Evolutionary conservation across 1,140 invertebrate species (phyloP).

Genomic region (Pseudomyrmex flavicornis): DNA sequence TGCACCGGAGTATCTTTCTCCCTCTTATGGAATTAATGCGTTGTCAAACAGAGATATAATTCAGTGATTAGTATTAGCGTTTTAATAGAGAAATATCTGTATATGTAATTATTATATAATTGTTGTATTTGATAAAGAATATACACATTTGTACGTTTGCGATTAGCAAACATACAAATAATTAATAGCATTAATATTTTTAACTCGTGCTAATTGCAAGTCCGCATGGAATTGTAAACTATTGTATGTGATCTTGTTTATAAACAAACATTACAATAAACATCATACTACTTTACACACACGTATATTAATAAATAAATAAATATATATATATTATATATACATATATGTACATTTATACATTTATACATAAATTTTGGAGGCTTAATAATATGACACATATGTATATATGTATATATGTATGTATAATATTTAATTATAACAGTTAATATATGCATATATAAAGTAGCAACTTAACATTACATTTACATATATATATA

Average conservation of each 20-base stretch:
- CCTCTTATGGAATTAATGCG: neutral
- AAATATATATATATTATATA: neutral
- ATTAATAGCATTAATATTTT: neutral
- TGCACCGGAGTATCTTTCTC: neutral
- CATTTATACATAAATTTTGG: no score
- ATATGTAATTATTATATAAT: neutral
- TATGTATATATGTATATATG: no score
- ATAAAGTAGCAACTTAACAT: no score
- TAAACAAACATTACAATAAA: neutral
- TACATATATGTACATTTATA: no score
- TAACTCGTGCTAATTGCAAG: constrained; percentile 3
- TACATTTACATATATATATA: no score
- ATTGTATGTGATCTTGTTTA: neutral
- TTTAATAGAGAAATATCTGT: neutral
- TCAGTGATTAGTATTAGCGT: constrained; percentile 8
- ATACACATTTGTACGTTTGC: no score
- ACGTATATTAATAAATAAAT: neutral
- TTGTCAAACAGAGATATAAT: neutral
- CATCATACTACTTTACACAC: neutral
- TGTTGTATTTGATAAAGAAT: no score
- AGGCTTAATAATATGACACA: no score
- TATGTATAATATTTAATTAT: no score
- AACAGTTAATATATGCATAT: neutral
- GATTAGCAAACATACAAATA: neutral
- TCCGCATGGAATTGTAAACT: neutral